Conservation (phyloP, 2,888 invertebrate genomes). For the Drosophila prostipennis region DNA sequence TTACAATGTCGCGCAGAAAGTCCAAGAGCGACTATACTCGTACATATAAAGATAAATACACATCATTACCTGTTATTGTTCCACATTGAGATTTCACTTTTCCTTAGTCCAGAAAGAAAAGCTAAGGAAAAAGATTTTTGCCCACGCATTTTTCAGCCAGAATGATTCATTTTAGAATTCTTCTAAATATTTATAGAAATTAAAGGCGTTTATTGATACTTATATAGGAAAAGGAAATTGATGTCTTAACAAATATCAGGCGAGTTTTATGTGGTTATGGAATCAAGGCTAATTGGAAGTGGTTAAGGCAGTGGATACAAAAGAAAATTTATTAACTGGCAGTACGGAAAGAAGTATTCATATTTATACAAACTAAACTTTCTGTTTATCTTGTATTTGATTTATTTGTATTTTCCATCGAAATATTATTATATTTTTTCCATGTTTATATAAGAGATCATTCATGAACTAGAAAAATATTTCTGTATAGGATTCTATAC, state of each 20-base stretch:
- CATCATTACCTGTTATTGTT: slow-evolving; percentile 27
- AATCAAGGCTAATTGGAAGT: slow-evolving; percentile 10
- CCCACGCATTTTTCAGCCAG: slow-evolving; percentile 56
- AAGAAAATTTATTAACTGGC: slow-evolving; percentile 11
- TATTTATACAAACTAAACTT: too few species aligned
- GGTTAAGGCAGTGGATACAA: not conserved
- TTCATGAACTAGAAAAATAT: too few species aligned
- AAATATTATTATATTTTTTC: too few species aligned
- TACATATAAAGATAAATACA: not conserved
- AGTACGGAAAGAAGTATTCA: not conserved
- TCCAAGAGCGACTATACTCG: slow-evolving; percentile 18
- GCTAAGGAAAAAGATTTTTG: slow-evolving; percentile 6
- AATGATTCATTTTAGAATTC: slow-evolving; percentile 53
- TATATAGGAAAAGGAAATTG: slow-evolving; percentile 30
- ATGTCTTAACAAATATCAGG: slow-evolving; percentile 25
- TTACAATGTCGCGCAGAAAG: slow-evolving; percentile 43
- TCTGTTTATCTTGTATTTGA: not conserved
- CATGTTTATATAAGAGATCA: too few species aligned
- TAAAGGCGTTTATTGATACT: slow-evolving; percentile 17
- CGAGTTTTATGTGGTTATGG: slow-evolving; percentile 8
- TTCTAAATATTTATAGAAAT: slow-evolving; percentile 63
- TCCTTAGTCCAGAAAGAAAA: slow-evolving; percentile 41
- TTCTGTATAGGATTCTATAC: too few species aligned
- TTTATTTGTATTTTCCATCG: not conserved
- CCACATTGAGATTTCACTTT: slow-evolving; percentile 28